A percentile compares a stretch with the other conserved stretches of the same genome.
These are phyloP conservation scores for Heptranchias perlo DNA, from an alignment of 2,113 vertebrate species.

Conservation along the genomic window DNA sequence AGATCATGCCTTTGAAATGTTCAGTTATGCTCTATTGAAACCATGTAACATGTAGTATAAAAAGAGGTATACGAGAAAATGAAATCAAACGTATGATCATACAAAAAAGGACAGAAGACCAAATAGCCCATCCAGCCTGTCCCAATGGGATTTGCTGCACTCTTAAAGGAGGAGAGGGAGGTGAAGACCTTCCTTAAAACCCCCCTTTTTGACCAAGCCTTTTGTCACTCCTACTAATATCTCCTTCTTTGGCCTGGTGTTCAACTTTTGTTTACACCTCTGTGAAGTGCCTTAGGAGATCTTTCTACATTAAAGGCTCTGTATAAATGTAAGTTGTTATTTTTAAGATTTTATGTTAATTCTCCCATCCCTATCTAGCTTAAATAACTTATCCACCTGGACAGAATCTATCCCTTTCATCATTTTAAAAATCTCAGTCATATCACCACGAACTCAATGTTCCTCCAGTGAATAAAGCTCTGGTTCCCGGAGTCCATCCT, in stretches of 20 bases:
- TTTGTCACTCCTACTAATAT: neutral
- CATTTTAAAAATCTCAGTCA: neutral
- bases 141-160: neutral
- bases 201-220: neutral
- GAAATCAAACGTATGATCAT: neutral
- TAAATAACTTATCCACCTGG: neutral
- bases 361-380: neutral
- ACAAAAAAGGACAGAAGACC: neutral
- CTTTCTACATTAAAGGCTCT: neutral
- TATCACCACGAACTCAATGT: neutral
- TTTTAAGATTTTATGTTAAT: neutral
- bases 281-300: neutral
- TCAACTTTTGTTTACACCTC: neutral
- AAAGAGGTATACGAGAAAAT: neutral
- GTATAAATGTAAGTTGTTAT: neutral
- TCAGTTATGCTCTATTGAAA: neutral
- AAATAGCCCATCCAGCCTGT: neutral
- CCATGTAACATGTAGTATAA: neutral
- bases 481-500: neutral
- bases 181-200: neutral
- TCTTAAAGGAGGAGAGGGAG: too few species aligned
- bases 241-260: neutral
- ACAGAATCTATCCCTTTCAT: neutral
- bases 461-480: neutral
- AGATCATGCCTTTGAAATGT: neutral